Evolutionary conservation across 2,113 vertebrate genomes (phyloP).

Genomic region (Amazona guildingii): DNA sequence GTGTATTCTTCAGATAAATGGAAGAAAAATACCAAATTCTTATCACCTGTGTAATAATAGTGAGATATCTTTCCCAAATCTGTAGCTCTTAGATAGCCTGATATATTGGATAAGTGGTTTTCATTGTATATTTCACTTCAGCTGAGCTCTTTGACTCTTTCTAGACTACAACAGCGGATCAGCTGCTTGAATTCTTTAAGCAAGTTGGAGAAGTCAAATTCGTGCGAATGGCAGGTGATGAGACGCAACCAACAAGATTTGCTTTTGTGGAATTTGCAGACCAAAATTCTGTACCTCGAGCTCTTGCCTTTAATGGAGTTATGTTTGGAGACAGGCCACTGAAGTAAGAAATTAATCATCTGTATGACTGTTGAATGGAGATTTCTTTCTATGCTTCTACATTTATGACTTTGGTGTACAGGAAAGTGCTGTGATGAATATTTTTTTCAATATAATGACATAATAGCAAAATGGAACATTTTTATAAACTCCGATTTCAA

Average conservation of each 20-base stretch:
- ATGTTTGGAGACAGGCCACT: conserved; percentile 97
- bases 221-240: conserved; percentile 96
- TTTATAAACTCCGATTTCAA: not conserved
- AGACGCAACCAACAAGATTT: conserved; percentile 94
- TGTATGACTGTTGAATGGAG: not conserved
- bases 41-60: not conserved
- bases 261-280: conserved; percentile 96
- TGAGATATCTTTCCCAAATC: not conserved
- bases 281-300: conserved; percentile 89
- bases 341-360: conserved; percentile 82
- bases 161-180: conserved; percentile 92
- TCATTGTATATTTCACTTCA: not conserved
- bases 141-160: not conserved
- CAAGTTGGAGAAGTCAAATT: conserved; percentile 96
- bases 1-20: not conserved
- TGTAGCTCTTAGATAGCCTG: not conserved
- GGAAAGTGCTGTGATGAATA: not conserved
- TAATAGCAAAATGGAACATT: not conserved
- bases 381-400: not conserved
- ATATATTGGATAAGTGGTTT: not conserved
- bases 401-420: not conserved
- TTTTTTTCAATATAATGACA: not conserved
- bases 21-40: not conserved
- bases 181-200: conserved; percentile 94
- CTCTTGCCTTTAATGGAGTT: conserved; percentile 95